phyloP scores from a whole-genome alignment of 2,888 invertebrate genomes.

The Candidula unifasciata region DNA sequence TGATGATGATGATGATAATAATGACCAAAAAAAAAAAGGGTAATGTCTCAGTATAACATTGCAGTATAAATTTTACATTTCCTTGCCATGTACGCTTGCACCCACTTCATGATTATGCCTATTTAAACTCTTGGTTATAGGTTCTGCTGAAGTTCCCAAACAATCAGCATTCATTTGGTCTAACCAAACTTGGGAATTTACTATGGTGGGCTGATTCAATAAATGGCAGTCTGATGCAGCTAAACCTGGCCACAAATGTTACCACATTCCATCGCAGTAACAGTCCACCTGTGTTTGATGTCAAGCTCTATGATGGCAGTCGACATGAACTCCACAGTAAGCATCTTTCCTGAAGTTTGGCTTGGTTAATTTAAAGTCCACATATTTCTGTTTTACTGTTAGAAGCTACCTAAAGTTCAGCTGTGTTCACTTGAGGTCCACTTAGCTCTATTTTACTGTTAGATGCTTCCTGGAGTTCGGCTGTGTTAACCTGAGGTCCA shows the following conservation, averaged over 20 bases:
- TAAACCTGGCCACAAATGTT: constrained; percentile 48
- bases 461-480: no score
- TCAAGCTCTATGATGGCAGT: constrained; percentile 36
- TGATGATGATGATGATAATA: no score
- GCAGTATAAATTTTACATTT: not conserved
- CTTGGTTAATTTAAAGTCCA: no score
- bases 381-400: no score
- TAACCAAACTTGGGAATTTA: constrained; percentile 90
- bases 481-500: no score
- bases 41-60: not conserved
- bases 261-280: constrained; percentile 80
- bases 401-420: no score
- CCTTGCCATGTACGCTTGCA: not conserved
- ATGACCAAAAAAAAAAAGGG: no score
- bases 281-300: constrained; percentile 81
- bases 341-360: not conserved
- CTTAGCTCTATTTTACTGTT: no score
- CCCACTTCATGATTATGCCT: not conserved
- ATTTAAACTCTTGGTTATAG: constrained; percentile 50
- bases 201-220: constrained; percentile 93
- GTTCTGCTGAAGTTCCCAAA: constrained; percentile 74
- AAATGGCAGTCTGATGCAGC: constrained; percentile 59
- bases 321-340: constrained; percentile 39
- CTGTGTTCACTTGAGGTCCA: no score
- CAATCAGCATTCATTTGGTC: constrained; percentile 85